Evolutionary conservation across 2,888 invertebrate species (phyloP).

Genomic region (Nomada fabriciana): DNA sequence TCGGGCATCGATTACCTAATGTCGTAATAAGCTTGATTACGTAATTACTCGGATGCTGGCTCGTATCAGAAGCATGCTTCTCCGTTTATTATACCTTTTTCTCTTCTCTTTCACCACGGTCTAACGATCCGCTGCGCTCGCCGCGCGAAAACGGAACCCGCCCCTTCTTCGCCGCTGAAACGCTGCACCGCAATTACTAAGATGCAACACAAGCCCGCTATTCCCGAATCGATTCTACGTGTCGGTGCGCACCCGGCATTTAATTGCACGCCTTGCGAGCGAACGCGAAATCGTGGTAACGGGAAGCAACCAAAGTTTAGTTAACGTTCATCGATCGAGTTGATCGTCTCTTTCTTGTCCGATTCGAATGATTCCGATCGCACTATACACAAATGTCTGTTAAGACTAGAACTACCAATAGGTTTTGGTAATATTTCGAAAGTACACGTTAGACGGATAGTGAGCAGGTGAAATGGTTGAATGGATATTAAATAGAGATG

Average conservation of each 20-base stretch:
- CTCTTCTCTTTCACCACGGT: background rate
- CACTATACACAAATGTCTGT: no score
- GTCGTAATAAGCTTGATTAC: slow-evolving; percentile 59
- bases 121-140: slow-evolving; percentile 31
- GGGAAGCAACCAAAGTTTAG: no score
- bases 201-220: slow-evolving; percentile 39
- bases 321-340: no score
- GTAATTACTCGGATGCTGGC: slow-evolving; percentile 54
- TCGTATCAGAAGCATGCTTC: slow-evolving; percentile 32
- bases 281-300: no score
- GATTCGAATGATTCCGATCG: no score
- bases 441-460: no score
- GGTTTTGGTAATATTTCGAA: no score
- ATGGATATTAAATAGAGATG: no score
- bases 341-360: no score
- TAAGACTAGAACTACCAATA: no score
- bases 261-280: background rate
- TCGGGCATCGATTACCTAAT: slow-evolving; percentile 53
- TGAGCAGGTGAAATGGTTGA: no score
- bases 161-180: slow-evolving; percentile 17
- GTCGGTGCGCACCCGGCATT: slow-evolving; percentile 7
- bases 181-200: slow-evolving; percentile 24
- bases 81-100: slow-evolving; percentile 37
- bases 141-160: slow-evolving; percentile 29
- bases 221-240: slow-evolving; percentile 9